phyloP scores from a whole-genome alignment of 2,888 invertebrate species.

The Hermodice carunculata region DNA sequence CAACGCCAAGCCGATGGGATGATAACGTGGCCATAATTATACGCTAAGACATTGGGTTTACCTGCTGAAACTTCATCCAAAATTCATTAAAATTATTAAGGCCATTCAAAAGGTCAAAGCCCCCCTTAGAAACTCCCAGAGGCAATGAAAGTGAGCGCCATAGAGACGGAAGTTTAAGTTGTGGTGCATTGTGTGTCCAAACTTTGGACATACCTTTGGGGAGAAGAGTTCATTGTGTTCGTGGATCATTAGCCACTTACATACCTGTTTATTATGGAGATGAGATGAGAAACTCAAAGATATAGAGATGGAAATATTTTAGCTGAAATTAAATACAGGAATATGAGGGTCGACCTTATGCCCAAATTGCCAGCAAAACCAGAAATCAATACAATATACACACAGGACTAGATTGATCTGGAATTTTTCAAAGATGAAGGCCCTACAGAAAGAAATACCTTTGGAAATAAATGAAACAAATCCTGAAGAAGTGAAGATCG shows the following conservation, averaged over 20 bases:
- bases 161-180: conserved; percentile 11
- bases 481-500: no score
- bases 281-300: no score
- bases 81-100: no score
- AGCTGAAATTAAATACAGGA: conserved; percentile 12
- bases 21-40: not conserved
- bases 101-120: no score
- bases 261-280: conserved; percentile 9
- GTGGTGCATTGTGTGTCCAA: not conserved
- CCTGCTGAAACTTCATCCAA: no score
- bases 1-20: no score
- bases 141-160: not conserved
- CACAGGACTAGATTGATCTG: not conserved
- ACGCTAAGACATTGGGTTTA: not conserved
- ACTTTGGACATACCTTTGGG: conserved; percentile 12
- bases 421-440: not conserved
- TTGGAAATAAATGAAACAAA: no score
- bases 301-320: conserved; percentile 9
- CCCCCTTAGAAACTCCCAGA: no score
- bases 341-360: conserved; percentile 13
- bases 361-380: not conserved
- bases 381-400: not conserved
- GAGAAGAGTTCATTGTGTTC: not conserved
- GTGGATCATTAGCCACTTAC: conserved; percentile 19
- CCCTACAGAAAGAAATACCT: no score